These are phyloP conservation scores for Rhincodon typus DNA, from an alignment of 2,797 vertebrate species.

Conservation along the genomic window DNA sequence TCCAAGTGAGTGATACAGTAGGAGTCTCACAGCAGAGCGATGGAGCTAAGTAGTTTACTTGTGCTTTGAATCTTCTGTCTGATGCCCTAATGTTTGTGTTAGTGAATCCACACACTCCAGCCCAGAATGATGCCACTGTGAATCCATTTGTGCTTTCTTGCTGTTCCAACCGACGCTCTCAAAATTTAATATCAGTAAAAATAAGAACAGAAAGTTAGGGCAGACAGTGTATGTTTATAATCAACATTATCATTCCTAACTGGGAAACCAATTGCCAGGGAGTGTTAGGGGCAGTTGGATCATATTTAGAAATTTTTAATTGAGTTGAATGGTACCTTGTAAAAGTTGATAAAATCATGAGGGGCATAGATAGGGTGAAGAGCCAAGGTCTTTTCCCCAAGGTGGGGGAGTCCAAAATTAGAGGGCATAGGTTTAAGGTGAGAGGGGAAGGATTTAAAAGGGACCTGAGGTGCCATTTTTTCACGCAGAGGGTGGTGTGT, in stretches of 20 bases:
- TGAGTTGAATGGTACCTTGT: not conserved
- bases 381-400: too few relatives aligned
- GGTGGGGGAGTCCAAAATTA: too few relatives aligned
- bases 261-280: not conserved
- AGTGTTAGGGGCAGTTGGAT: not conserved
- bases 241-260: not conserved
- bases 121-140: not conserved
- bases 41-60: not conserved
- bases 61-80: not conserved
- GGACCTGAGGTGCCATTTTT: too few relatives aligned
- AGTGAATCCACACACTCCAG: not conserved
- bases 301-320: not conserved
- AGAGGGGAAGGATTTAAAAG: too few relatives aligned
- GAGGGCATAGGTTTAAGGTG: too few relatives aligned
- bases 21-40: not conserved
- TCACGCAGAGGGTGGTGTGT: too few relatives aligned
- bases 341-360: too few relatives aligned
- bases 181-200: constrained; percentile 1
- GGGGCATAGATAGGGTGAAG: too few relatives aligned
- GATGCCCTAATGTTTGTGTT: not conserved
- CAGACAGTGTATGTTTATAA: not conserved
- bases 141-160: too few relatives aligned
- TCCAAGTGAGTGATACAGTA: not conserved
- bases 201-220: not conserved
- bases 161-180: too few relatives aligned